phyloP scores from a whole-genome alignment of 23 tunicate species.

The Corella eumyota region DNA sequence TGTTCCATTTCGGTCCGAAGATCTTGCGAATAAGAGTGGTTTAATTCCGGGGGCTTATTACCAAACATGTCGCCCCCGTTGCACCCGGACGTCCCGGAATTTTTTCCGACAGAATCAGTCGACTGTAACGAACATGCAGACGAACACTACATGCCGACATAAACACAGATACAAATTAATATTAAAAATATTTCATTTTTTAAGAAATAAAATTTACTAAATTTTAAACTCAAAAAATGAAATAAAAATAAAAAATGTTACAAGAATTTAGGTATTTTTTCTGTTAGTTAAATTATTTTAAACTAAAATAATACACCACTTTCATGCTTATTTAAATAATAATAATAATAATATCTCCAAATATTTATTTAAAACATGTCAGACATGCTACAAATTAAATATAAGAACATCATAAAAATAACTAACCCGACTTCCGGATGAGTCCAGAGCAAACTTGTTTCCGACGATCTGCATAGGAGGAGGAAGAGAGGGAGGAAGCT shows the following conservation, averaged over 20 bases:
- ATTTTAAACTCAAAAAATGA: too few species aligned
- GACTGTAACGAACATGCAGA: slow-evolving; percentile 52
- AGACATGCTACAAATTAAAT: too few species aligned
- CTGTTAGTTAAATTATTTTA: too few species aligned
- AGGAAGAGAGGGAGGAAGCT: slow-evolving; percentile 44
- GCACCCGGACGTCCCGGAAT: slow-evolving; percentile 4
- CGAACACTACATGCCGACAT: slow-evolving; percentile 25
- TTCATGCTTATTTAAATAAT: too few species aligned
- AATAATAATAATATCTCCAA: too few species aligned
- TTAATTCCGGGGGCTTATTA: slow-evolving; percentile 25
- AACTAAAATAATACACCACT: too few species aligned
- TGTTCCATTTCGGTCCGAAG: slow-evolving; percentile 78
- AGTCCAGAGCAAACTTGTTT: slow-evolving; percentile 6
- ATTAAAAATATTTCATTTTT: background rate
- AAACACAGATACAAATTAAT: slow-evolving; percentile 14
- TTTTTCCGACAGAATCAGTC: background rate
- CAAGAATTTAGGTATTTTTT: too few species aligned
- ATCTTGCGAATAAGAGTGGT: slow-evolving; percentile 44
- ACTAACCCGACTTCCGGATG: slow-evolving; percentile 13
- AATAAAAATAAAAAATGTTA: too few species aligned
- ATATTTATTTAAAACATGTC: too few species aligned
- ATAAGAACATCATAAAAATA: too few species aligned
- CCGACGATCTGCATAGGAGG: slow-evolving; percentile 80
- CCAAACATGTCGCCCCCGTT: slow-evolving; percentile 16
- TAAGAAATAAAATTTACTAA: too few species aligned